Evolutionary conservation across 2,113 vertebrate genomes (phyloP), one percentile per base, ranked within the genome.

Genomic region (Gnathonemus longibarbis): DNA sequence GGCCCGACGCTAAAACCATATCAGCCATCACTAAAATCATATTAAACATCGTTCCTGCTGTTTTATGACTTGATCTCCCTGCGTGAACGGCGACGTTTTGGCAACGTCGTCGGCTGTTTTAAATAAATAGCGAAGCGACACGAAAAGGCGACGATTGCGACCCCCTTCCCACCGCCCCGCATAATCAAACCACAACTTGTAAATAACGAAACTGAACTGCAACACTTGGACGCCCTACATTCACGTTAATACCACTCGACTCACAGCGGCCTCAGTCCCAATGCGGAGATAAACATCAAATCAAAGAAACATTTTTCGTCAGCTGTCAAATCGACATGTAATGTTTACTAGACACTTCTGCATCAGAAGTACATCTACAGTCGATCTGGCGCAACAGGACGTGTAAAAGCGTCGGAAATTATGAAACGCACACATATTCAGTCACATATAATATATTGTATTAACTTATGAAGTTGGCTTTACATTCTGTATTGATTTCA

Each of bases 131-230:
- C 74, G 31, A 39, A 6, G 35, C 35, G 7, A 39, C 35, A 80
- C 31, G 10, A 80, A 80, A 80, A 42, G 17, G 66, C 27, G 66
- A 62, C 8, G 24, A 62, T 35, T 15, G 3, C n/a, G 66, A n/a
- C 66, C 31, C 27, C 27, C 66, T 35, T 74, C 13, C 27, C 27
- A 74, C 66, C 24, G 24, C 66, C 66, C 27, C 1, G 70, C 11
- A 77, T 77, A 77, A 77, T 77, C 70, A 77, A 77, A 77, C 31
- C 70, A 39, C 70, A 77, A 35, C 70, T 77, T 77, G 70, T 77
- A 77, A 77, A 35, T 77, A 77, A 31, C 70, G 70, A 77, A 39
- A 77, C 31, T 39, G 70, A 19, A 10, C 70, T 77, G 15, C 70
- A 77, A 3, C 13, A 39, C 70, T 77, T 39, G 70, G 27, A 39